Evolutionary conservation across 2,797 vertebrate species (phyloP).

Genomic region (Falco biarmicus): DNA sequence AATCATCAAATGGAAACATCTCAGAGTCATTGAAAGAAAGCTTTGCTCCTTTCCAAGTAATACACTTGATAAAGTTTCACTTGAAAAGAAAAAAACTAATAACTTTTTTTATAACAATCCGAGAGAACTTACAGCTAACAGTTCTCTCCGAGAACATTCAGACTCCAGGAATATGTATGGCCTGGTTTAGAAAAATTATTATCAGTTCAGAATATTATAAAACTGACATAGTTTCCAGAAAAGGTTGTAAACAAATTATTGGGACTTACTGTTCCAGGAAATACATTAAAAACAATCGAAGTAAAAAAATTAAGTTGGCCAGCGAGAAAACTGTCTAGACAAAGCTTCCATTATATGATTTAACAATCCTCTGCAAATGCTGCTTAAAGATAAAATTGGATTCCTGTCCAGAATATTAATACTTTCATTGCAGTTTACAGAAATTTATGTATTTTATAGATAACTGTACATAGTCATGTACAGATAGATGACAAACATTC

Average conservation of each 20-base stretch:
- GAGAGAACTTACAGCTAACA: not conserved
- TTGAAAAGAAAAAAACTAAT: not conserved
- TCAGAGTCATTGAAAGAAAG: not conserved
- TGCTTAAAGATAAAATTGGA: constrained; percentile 44
- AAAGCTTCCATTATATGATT: constrained; percentile 50
- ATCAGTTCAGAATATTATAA: not conserved
- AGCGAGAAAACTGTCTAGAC: constrained; percentile 54
- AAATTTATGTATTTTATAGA: constrained; percentile 9
- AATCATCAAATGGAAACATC: constrained; percentile 19
- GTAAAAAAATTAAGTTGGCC: not conserved
- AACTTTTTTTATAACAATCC: not conserved
- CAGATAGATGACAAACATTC: not conserved
- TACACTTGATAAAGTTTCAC: constrained; percentile 18
- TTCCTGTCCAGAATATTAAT: constrained; percentile 39
- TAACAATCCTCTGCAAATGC: constrained; percentile 46
- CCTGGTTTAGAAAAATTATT: not conserved
- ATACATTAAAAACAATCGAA: constrained; percentile 44
- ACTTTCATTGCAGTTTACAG: not conserved
- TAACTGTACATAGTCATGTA: not conserved
- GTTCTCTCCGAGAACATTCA: not conserved
- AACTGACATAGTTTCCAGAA: constrained; percentile 18
- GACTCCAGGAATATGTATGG: not conserved
- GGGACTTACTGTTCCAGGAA: constrained; percentile 26
- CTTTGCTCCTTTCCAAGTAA: constrained; percentile 24
- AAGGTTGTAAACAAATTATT: constrained; percentile 63